Evolutionary conservation across 2,113 vertebrate species (phyloP).

Genomic region (Channa maculata): DNA sequence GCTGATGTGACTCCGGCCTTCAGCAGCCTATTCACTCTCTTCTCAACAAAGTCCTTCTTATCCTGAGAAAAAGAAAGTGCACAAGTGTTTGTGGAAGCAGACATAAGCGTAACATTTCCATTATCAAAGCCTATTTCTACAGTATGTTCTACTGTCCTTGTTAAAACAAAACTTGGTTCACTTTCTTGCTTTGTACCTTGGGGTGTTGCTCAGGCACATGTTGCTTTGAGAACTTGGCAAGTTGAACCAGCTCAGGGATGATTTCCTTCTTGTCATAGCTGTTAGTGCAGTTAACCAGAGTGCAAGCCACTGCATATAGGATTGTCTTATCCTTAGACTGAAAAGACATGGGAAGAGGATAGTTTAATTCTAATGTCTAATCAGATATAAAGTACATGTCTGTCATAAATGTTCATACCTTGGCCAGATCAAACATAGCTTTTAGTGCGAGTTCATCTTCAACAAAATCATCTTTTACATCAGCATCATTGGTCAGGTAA

Average conservation of each 20-base stretch:
- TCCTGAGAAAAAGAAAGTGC: conserved; percentile 81
- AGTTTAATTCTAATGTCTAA: not conserved
- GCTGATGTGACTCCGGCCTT: conserved; percentile 90
- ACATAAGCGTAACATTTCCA: too few species aligned
- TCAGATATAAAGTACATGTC: not conserved
- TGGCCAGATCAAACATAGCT: conserved; percentile 96
- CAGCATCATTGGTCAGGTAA: conserved; percentile 95
- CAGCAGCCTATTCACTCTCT: conserved; percentile 90
- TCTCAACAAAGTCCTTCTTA: conserved; percentile 95
- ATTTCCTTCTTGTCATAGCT: conserved; percentile 96
- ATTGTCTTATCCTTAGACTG: conserved; percentile 96
- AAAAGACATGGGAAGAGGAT: conserved; percentile 36
- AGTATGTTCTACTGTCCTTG: too few species aligned
- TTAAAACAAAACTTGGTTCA: too few species aligned
- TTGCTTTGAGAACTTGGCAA: conserved; percentile 98
- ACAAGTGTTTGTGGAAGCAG: not conserved
- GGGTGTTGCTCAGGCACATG: conserved; percentile 97
- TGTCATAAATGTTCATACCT: conserved; percentile 78
- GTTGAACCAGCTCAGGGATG: conserved; percentile 94
- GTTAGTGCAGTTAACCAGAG: conserved; percentile 95
- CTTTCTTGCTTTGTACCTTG: conserved; percentile 82
- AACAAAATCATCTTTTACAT: conserved; percentile 98
- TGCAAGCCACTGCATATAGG: conserved; percentile 92
- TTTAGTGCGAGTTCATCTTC: conserved; percentile 92
- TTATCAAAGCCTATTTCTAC: too few species aligned